Conservation (phyloP, 2,888 invertebrate genomes). For the Hirtodrosophila confusa region DNA sequence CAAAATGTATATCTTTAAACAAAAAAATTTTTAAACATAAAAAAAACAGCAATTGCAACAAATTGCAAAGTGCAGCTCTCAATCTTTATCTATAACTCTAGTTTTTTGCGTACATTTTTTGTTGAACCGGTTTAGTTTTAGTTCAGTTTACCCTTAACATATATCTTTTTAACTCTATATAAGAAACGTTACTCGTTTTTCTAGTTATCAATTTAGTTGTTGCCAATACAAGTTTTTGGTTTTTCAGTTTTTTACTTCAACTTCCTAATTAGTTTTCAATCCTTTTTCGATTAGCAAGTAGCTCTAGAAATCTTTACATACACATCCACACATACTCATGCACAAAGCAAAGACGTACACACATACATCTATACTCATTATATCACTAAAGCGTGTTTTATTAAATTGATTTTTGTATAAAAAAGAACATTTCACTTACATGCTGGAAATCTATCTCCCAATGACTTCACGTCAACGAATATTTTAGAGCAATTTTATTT, state of each 20-base stretch:
- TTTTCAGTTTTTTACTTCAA: slow-evolving; percentile 15
- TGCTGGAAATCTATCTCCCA: too few species aligned
- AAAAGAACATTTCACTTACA: too few species aligned
- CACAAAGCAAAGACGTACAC: slow-evolving; percentile 2
- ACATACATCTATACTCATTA: not conserved
- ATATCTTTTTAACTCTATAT: slow-evolving; percentile 7
- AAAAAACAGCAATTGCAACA: slow-evolving; percentile 5
- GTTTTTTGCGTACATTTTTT: slow-evolving; percentile 39
- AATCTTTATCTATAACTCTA: slow-evolving; percentile 31
- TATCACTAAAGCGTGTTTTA: too few species aligned
- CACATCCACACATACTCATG: not conserved
- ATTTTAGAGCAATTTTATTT: too few species aligned
- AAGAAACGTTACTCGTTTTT: slow-evolving; percentile 19
- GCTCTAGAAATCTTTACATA: slow-evolving; percentile 29
- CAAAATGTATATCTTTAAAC: not conserved
- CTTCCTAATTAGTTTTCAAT: slow-evolving; percentile 17
- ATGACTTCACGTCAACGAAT: too few species aligned
- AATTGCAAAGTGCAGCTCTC: slow-evolving; percentile 36
- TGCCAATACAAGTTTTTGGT: slow-evolving; percentile 1
- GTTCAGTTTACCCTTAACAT: slow-evolving; percentile 34
- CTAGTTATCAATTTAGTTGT: slow-evolving; percentile 17
- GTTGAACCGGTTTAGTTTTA: slow-evolving; percentile 43
- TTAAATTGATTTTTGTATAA: too few species aligned
- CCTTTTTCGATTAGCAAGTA: slow-evolving; percentile 33
- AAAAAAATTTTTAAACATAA: too few species aligned